These are phyloP conservation scores for Aphaenogaster rudis DNA, from an alignment of 1,140 invertebrate genomes.

Conservation along the genomic window DNA sequence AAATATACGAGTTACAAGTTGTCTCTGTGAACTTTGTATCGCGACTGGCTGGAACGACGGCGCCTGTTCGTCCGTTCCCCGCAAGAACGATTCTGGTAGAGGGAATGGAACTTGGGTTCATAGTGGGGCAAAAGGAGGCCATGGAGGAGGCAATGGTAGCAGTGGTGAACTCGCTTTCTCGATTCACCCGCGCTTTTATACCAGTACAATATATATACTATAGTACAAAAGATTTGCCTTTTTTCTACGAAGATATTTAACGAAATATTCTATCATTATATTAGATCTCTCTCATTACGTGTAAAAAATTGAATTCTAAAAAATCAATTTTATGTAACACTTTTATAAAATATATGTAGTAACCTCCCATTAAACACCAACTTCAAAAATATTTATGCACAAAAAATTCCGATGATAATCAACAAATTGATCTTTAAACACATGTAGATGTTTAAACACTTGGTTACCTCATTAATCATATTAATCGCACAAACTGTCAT, in stretches of 20 bases:
- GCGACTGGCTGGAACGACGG: conserved; percentile 70
- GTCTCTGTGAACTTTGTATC: conserved; percentile 77
- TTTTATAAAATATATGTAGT: not conserved
- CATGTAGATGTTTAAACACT: not conserved
- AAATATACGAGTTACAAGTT: conserved; percentile 39
- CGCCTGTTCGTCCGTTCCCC: conserved; percentile 71
- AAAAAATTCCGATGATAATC: not conserved
- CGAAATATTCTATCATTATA: not conserved
- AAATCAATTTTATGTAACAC: not conserved
- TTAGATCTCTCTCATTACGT: not conserved
- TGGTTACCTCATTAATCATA: not conserved
- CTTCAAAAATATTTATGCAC: not conserved
- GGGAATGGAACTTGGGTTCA: conserved; percentile 14
- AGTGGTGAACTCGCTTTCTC: conserved; percentile 55
- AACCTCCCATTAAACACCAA: not conserved
- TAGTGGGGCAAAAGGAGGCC: conserved; percentile 69
- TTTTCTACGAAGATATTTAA: conserved; percentile 18
- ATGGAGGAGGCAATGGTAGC: conserved; percentile 60
- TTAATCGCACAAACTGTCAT: not conserved
- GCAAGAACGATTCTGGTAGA: conserved; percentile 39
- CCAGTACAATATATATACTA: not conserved
- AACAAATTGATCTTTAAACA: not conserved
- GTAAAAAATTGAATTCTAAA: not conserved
- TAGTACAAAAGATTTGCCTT: not conserved
- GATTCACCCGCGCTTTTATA: not conserved